Evolutionary conservation across 2,113 vertebrate species (phyloP), one percentile per base, ranked within the genome.

Genomic region (Vidua macroura): DNA sequence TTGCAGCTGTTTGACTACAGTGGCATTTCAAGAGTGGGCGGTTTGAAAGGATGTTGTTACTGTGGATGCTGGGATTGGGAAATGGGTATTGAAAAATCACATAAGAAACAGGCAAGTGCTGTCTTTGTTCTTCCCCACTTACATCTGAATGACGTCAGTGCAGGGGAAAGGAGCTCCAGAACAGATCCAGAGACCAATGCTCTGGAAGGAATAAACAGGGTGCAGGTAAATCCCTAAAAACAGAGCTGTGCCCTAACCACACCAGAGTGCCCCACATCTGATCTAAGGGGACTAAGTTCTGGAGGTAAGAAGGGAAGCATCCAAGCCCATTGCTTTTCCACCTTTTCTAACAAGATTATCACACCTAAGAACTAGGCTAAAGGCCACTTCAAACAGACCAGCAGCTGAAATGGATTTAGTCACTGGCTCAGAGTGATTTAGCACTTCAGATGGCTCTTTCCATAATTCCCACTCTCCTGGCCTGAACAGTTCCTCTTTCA

Each of bases 1-100:
- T 96, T 96, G 95, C 96, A 97, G 95, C 92, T 97, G 95, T 96
- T 96, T 88, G 90, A 94, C 94, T 96, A 88, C 88, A 62, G 88
- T 75, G 90, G 86, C 86, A 88, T 96, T 96, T 96, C 88, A 73
- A 72, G 94, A 96, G 96, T 93, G 69, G 94, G 95, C 1, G 95
- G 90, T 58, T 92, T 93, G 95, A 96, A 96, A 96, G 96, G 95
- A 96, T 95, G 93, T 97, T 95, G 93, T 96, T 88, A 86, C 88
- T 93, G 75, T 90, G 95, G 86, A 94, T 15, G 60, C 76, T 0
- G 67, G 86, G 94, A 96, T 95, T 96, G 94, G 95, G 93, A 96
- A 96, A 97, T 3, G 30, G 77, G 80, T 84, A 88, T 92, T 94
- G 95, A 96, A 96, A 97, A 95, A 93, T 92, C 88, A 92, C 83